phyloP scores from a whole-genome alignment of 1,140 invertebrate species.

The Eubasilissa regina region DNA sequence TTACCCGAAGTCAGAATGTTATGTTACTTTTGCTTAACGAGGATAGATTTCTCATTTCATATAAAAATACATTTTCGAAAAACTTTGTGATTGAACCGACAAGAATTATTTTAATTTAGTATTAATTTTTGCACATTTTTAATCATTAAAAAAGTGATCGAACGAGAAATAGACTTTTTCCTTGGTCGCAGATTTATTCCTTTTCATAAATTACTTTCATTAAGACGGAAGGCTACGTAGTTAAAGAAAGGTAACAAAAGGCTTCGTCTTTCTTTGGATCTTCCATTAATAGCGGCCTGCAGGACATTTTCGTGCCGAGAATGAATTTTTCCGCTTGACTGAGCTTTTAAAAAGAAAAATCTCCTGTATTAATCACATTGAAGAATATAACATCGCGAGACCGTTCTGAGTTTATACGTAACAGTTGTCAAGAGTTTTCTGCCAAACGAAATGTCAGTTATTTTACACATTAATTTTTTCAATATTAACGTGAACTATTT shows the following conservation, averaged over 20 bases:
- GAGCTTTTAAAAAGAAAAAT: constrained; percentile 44
- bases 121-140: too few relatives aligned
- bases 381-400: not conserved
- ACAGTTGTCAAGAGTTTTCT: not conserved
- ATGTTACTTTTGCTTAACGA: too few relatives aligned
- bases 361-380: constrained; percentile 29
- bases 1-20: too few relatives aligned
- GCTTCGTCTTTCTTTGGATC: constrained; percentile 45
- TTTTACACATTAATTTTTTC: too few relatives aligned
- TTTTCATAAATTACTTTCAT: constrained; percentile 60
- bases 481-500: too few relatives aligned
- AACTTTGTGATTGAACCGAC: too few relatives aligned
- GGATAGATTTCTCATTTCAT: too few relatives aligned
- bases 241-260: constrained; percentile 57
- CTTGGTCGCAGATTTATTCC: constrained; percentile 55
- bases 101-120: too few relatives aligned
- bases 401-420: not conserved
- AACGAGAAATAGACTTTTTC: constrained; percentile 46
- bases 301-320: constrained; percentile 47
- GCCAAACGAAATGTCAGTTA: too few relatives aligned
- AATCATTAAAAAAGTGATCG: constrained; percentile 44
- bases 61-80: too few relatives aligned
- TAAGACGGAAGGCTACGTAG: constrained; percentile 50
- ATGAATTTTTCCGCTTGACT: constrained; percentile 27
- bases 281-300: constrained; percentile 56